Percentiles rank a stretch among this genome's conserved stretches.
Conservation (phyloP, 2,113 vertebrate species). For the Verasper variegatus region DNA sequence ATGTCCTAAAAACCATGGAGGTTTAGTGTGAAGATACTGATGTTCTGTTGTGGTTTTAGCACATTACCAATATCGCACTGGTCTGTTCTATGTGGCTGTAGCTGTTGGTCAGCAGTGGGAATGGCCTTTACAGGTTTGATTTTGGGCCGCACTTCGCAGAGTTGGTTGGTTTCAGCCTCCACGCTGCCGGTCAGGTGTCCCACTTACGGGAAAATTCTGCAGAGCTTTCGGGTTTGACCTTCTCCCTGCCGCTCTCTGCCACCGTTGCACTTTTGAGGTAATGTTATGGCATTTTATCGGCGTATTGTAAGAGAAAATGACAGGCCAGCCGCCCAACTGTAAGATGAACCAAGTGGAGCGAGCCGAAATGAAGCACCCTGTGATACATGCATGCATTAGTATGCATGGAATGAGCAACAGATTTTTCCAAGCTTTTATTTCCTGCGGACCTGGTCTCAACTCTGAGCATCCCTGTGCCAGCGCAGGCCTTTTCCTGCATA, state of each 20-base stretch:
- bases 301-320: slow-evolving; percentile 54
- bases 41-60: slow-evolving; percentile 12
- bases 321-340: slow-evolving; percentile 36
- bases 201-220: slow-evolving; percentile 31
- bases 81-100: slow-evolving; percentile 11
- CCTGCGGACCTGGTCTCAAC: slow-evolving; percentile 37
- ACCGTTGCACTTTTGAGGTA: slow-evolving; percentile 36
- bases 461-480: slow-evolving; percentile 21
- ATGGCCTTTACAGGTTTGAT: not conserved
- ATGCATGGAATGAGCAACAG: slow-evolving; percentile 52
- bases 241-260: slow-evolving; percentile 36
- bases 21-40: slow-evolving; percentile 15
- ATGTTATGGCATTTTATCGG: slow-evolving; percentile 48
- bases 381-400: slow-evolving; percentile 54
- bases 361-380: slow-evolving; percentile 37
- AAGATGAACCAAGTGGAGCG: slow-evolving; percentile 44
- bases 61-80: slow-evolving; percentile 14
- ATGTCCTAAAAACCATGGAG: not conserved
- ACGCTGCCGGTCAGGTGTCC: slow-evolving; percentile 6
- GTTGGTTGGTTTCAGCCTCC: no score
- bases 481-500: slow-evolving; percentile 32
- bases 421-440: slow-evolving; percentile 29
- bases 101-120: not conserved
- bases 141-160: not conserved
- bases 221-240: slow-evolving; percentile 48